A percentile compares a stretch with the other conserved stretches of the same genome.
Conservation (phyloP, 2,888 invertebrate genomes). For the Mythimna impura region DNA sequence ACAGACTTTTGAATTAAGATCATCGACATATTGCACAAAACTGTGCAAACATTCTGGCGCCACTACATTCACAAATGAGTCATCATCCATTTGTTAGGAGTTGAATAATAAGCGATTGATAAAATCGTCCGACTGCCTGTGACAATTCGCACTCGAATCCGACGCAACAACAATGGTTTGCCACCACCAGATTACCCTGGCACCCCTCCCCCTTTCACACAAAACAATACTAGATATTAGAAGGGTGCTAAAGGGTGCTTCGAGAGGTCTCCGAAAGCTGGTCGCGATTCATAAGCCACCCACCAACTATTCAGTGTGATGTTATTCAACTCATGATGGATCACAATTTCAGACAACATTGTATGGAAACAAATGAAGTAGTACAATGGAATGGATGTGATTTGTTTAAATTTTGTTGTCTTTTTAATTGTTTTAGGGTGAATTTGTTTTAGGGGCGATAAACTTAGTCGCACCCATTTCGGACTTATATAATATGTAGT, state of each 20-base stretch:
- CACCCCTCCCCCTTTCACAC: slow-evolving; percentile 67
- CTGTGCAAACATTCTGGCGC: slow-evolving; percentile 55
- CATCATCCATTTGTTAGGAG: slow-evolving; percentile 81
- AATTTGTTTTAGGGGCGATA: slow-evolving; percentile 10
- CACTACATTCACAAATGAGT: slow-evolving; percentile 77
- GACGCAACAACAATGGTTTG: slow-evolving; percentile 83
- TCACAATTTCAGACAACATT: slow-evolving; percentile 87
- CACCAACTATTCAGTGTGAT: slow-evolving; percentile 85
- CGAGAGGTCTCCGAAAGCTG: slow-evolving; percentile 72
- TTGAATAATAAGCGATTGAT: slow-evolving; percentile 87
- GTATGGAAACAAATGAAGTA: slow-evolving; percentile 85
- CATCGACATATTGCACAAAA: slow-evolving; percentile 41
- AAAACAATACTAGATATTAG: slow-evolving; percentile 62
- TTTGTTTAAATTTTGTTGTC: slow-evolving; percentile 60
- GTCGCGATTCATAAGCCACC: slow-evolving; percentile 79
- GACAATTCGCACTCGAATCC: slow-evolving; percentile 88
- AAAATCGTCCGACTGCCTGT: slow-evolving; percentile 85
- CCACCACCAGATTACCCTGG: slow-evolving; percentile 74
- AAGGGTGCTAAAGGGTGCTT: slow-evolving; percentile 72
- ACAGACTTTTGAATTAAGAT: slow-evolving; percentile 19
- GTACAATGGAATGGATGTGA: slow-evolving; percentile 74
- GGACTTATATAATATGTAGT: background rate
- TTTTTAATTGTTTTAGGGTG: slow-evolving; percentile 56
- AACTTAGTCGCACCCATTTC: background rate
- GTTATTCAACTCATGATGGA: slow-evolving; percentile 88